Conservation (phyloP, 1,140 invertebrate species). For the Conopomorpha cramerella region DNA sequence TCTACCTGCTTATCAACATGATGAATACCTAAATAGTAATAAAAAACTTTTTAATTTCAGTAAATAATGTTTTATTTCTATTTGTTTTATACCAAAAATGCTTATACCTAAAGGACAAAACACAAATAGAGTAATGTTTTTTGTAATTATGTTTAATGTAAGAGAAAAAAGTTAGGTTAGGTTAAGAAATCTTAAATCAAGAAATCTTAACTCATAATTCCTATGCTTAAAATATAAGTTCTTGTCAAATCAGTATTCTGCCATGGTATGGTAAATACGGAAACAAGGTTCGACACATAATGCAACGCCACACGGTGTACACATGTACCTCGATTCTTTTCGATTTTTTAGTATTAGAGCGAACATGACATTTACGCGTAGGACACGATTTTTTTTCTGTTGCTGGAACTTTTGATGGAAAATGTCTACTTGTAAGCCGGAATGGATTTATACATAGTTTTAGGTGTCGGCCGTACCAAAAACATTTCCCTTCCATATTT, state of each 20-base stretch:
- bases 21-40: too few relatives aligned
- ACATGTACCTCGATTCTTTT: constrained; percentile 8
- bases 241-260: constrained; percentile 3
- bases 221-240: neutral
- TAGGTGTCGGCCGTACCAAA: constrained; percentile 3
- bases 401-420: constrained; percentile 5
- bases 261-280: constrained; percentile 7
- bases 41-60: too few relatives aligned
- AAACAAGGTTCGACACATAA: constrained; percentile 9
- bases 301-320: constrained; percentile 5
- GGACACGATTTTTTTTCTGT: constrained; percentile 3
- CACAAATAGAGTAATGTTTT: too few relatives aligned
- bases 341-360: constrained; percentile 5
- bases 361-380: constrained; percentile 6
- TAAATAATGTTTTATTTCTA: too few relatives aligned
- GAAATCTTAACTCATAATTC: neutral
- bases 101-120: too few relatives aligned
- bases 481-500: constrained; percentile 3
- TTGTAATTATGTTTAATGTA: too few relatives aligned
- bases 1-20: too few relatives aligned
- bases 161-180: too few relatives aligned
- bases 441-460: constrained; percentile 5
- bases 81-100: too few relatives aligned
- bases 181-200: neutral
- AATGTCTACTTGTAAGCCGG: constrained; percentile 8